Evolutionary conservation across 2,888 invertebrate genomes (phyloP).

Genomic region (Pegoplata infirma): DNA sequence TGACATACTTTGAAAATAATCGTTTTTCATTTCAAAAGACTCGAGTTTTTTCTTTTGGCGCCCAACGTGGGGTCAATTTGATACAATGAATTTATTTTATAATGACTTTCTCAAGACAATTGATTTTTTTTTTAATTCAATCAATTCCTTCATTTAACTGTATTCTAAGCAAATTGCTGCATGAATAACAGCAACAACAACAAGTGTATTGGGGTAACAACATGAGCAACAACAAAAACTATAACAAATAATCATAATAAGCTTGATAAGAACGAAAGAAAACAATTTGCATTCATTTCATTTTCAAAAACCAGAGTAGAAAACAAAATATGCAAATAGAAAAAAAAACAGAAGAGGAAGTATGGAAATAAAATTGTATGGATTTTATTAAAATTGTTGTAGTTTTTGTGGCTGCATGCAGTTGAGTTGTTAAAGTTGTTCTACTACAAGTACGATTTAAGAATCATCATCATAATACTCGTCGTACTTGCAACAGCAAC

Average conservation of each 20-base stretch:
- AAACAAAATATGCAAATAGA: neutral
- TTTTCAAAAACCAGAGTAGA: neutral
- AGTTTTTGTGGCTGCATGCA: no score
- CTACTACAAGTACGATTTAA: neutral
- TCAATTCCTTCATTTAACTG: neutral
- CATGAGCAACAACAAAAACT: neutral
- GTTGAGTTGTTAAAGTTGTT: neutral
- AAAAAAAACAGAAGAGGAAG: neutral
- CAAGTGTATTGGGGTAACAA: constrained; percentile 22
- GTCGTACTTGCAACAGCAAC: neutral
- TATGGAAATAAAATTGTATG: constrained; percentile 10
- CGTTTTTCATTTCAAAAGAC: no score
- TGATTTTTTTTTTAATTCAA: neutral
- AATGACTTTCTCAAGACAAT: no score
- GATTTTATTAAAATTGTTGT: constrained; percentile 1
- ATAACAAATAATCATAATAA: constrained; percentile 26
- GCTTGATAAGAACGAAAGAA: constrained; percentile 15
- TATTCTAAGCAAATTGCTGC: neutral
- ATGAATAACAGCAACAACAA: neutral
- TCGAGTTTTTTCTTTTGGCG: no score
- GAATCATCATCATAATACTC: neutral
- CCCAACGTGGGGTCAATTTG: no score
- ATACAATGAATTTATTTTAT: no score
- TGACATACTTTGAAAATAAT: no score
- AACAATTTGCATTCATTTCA: constrained; percentile 31